Percentiles rank a stretch among this genome's conserved stretches.
Evolutionary conservation across 2,797 vertebrate species (phyloP).

Genomic region (Podargus strigoides): DNA sequence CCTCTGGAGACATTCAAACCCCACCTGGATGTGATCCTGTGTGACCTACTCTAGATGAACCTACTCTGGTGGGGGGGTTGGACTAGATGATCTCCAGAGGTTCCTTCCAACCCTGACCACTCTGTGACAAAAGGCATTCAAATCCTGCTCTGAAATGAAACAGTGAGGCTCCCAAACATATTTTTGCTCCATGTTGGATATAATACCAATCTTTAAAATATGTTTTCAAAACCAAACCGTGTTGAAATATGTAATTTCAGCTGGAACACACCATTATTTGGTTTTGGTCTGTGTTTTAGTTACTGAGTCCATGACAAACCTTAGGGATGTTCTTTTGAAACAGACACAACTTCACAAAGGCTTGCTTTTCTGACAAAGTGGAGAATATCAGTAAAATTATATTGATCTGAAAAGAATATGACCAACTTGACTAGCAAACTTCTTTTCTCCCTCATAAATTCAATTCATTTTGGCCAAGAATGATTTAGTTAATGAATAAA

Average conservation of each 20-base stretch:
- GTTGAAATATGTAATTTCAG: neutral
- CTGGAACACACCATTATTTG: accelerated
- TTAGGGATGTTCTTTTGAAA: neutral
- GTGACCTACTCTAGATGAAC: too few species aligned
- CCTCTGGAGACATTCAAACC: too few species aligned
- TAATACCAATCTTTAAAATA: neutral
- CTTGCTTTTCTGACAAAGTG: neutral
- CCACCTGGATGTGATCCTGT: too few species aligned
- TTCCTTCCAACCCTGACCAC: too few species aligned
- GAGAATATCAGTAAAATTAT: neutral
- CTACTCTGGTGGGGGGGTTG: too few species aligned
- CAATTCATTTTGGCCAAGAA: neutral
- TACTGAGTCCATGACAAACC: neutral
- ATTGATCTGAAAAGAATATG: neutral
- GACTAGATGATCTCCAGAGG: too few species aligned
- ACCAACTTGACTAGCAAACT: neutral
- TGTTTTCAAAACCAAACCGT: neutral
- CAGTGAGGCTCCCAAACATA: neutral
- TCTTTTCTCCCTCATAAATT: neutral
- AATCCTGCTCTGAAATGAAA: neutral
- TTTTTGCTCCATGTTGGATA: neutral
- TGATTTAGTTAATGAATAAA: neutral
- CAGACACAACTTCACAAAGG: neutral
- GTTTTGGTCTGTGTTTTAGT: neutral
- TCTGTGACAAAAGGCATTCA: neutral